phyloP scores from a whole-genome alignment of 2,797 vertebrate genomes.

The Phalanger gymnotis region DNA sequence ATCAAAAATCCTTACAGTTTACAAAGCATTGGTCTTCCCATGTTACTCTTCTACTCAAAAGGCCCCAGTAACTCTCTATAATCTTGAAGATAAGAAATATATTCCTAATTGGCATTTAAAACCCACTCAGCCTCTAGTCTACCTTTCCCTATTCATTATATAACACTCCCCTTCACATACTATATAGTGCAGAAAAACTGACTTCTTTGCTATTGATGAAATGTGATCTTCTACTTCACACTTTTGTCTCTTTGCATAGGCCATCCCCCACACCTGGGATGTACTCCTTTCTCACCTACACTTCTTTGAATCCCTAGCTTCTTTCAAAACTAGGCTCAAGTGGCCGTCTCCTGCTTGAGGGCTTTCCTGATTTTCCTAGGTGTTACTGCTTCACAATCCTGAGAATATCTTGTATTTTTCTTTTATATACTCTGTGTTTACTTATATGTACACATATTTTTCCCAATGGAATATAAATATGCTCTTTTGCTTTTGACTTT shows the following conservation, averaged over 20 bases:
- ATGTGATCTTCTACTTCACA: neutral
- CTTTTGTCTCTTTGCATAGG: neutral
- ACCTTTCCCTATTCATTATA: neutral
- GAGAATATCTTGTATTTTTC: neutral
- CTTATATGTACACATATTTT: neutral
- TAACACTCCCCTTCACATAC: neutral
- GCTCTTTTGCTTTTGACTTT: neutral
- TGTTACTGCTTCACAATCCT: neutral
- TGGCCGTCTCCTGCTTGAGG: neutral
- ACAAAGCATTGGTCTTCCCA: neutral
- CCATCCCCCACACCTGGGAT: neutral
- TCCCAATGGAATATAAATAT: neutral
- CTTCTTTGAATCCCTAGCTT: neutral
- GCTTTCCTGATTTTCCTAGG: neutral
- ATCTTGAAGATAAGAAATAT: neutral
- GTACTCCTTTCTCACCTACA: neutral
- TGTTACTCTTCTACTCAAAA: neutral
- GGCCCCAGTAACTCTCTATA: neutral
- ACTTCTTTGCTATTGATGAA: neutral
- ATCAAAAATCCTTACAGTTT: constrained; percentile 15
- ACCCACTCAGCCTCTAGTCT: neutral
- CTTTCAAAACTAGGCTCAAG: neutral
- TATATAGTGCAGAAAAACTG: neutral
- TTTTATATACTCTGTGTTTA: neutral
- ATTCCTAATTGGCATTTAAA: neutral